Evolutionary conservation across 2,113 vertebrate genomes (phyloP).

Genomic region (Larimichthys crocea): DNA sequence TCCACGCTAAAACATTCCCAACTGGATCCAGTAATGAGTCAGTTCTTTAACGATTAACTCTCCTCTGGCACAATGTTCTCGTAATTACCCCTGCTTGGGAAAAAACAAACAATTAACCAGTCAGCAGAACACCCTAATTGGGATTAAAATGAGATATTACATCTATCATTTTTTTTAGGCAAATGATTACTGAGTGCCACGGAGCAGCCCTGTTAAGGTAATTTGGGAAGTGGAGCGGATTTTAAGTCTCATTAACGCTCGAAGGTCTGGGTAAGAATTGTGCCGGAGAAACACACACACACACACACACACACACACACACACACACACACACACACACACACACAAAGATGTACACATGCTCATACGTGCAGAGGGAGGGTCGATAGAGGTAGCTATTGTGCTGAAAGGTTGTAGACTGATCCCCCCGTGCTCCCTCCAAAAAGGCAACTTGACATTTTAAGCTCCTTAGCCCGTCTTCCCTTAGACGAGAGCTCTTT

Average conservation of each 20-base stretch:
- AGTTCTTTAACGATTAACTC: constrained; percentile 75
- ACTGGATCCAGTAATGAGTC: constrained; percentile 77
- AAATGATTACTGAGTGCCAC: constrained; percentile 73
- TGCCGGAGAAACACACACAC: not conserved
- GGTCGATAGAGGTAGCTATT: constrained; percentile 14
- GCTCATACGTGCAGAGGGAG: constrained; percentile 16
- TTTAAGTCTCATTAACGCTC: constrained; percentile 66
- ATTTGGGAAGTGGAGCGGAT: constrained; percentile 65
- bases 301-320: too few relatives aligned
- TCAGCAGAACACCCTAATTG: constrained; percentile 81
- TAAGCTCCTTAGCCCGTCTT: constrained; percentile 65
- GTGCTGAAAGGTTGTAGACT: constrained; percentile 47
- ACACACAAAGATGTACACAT: constrained; percentile 19
- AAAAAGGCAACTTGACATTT: constrained; percentile 75
- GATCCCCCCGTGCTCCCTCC: constrained; percentile 33
- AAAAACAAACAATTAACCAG: constrained; percentile 86
- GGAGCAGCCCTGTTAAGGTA: constrained; percentile 63
- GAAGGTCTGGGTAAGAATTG: constrained; percentile 12
- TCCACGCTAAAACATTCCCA: constrained; percentile 68
- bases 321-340: not conserved
- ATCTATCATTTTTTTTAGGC: constrained; percentile 75
- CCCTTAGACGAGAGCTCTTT: constrained; percentile 57
- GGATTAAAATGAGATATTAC: constrained; percentile 81
- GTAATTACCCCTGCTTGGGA: constrained; percentile 79
- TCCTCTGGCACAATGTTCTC: constrained; percentile 77